A percentile compares a stretch with the other conserved stretches of the same genome.
Conservation (phyloP, 2,888 invertebrate species). For the Zeuzera pyrina region DNA sequence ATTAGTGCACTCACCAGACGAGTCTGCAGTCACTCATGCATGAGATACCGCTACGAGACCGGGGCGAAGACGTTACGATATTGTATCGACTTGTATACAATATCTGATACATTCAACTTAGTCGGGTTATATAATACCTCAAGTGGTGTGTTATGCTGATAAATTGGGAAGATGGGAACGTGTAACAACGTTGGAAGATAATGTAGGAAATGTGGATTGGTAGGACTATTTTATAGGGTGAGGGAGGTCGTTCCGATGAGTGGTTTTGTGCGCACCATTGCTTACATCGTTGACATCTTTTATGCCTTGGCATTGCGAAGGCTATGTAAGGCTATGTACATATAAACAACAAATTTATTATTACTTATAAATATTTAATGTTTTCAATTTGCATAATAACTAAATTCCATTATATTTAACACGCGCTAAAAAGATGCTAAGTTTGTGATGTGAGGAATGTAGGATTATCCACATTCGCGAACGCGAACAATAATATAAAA, state of each 20-base stretch:
- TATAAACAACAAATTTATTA: too few relatives aligned
- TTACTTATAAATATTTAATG: too few relatives aligned
- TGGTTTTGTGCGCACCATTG: slow-evolving; percentile 38
- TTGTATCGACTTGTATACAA: slow-evolving; percentile 10
- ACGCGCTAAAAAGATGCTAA: too few relatives aligned
- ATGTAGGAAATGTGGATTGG: slow-evolving; percentile 5
- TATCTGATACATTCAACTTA: slow-evolving; percentile 13
- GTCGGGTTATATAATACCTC: slow-evolving; percentile 19
- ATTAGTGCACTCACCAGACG: slow-evolving; percentile 36
- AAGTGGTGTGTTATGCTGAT: slow-evolving; percentile 7
- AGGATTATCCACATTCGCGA: too few relatives aligned
- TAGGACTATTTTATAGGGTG: slow-evolving; percentile 4
- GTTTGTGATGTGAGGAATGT: too few relatives aligned
- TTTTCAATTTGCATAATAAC: too few relatives aligned
- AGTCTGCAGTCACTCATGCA: slow-evolving; percentile 32
- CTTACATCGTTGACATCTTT: slow-evolving; percentile 35
- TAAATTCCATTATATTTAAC: too few relatives aligned
- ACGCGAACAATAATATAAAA: too few relatives aligned
- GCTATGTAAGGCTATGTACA: too few relatives aligned
- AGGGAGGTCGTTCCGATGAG: slow-evolving; percentile 33
- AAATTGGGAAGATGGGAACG: slow-evolving; percentile 6
- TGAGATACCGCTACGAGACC: slow-evolving; percentile 10
- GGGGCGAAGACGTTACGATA: too few relatives aligned
- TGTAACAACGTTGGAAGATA: neutral
- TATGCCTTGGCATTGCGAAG: too few relatives aligned